phyloP scores from a whole-genome alignment of 2,888 invertebrate species.

The Drosophila dives region DNA sequence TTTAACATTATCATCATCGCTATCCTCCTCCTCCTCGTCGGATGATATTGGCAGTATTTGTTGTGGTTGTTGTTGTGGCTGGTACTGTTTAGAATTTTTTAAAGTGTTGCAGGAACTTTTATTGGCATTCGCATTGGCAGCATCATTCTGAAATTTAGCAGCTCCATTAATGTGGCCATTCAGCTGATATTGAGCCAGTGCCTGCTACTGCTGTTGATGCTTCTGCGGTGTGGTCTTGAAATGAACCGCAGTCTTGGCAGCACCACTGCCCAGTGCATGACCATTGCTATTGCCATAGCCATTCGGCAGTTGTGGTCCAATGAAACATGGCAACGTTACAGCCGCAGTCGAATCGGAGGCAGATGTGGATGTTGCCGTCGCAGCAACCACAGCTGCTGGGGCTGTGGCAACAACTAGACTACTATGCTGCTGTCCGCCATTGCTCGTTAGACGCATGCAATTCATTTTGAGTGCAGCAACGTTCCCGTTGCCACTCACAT shows the following conservation, averaged over 20 bases:
- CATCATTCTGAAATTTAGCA: conserved; percentile 76
- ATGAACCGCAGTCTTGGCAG: conserved; percentile 56
- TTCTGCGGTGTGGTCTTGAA: conserved; percentile 53
- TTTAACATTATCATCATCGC: too few relatives aligned
- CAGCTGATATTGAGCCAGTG: conserved; percentile 47
- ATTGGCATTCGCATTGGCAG: conserved; percentile 68
- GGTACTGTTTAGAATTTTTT: too few relatives aligned
- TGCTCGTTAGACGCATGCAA: conserved; percentile 64
- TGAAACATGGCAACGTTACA: conserved; percentile 58
- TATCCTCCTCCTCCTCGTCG: too few relatives aligned
- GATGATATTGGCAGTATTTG: too few relatives aligned
- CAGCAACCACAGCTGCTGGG: conserved; percentile 32
- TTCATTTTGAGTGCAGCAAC: conserved; percentile 54
- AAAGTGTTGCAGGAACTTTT: conserved; percentile 78
- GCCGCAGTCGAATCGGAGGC: conserved; percentile 12
- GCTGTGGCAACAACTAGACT: conserved; percentile 32
- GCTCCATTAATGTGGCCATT: conserved; percentile 66
- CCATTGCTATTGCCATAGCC: conserved; percentile 58
- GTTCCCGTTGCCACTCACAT: too few relatives aligned
- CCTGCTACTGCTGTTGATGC: conserved; percentile 27
- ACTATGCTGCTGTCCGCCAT: conserved; percentile 68
- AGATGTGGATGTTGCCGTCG: conserved; percentile 72
- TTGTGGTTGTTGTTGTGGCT: too few relatives aligned
- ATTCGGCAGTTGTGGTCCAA: conserved; percentile 82
- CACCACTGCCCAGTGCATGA: conserved; percentile 36